Evolutionary conservation across 2,888 invertebrate species (phyloP).

Genomic region (Neoascia interrupta): DNA sequence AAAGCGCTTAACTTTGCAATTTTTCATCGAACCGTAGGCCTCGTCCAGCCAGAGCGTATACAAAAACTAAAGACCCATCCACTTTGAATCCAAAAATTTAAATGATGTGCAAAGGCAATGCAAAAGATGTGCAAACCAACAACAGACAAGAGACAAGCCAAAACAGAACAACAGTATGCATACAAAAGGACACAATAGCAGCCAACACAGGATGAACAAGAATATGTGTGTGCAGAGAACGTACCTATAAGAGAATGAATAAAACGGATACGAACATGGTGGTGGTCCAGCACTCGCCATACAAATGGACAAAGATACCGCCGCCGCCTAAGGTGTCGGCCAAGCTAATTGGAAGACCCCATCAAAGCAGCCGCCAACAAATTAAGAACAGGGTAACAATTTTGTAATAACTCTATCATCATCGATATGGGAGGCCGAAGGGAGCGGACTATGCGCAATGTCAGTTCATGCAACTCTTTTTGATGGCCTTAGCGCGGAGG

Average conservation of each 20-base stretch:
- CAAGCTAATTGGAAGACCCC: constrained; percentile 74
- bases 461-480: background rate
- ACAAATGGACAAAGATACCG: constrained; percentile 72
- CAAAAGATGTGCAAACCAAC: background rate
- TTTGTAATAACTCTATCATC: constrained; percentile 80
- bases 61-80: constrained; percentile 9
- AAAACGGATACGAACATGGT: constrained; percentile 51
- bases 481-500: constrained; percentile 23
- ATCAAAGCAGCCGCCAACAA: constrained; percentile 74
- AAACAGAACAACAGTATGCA: background rate
- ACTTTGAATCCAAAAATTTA: background rate
- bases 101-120: constrained; percentile 11
- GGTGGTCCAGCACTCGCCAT: constrained; percentile 65
- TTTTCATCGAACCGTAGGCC: constrained; percentile 26
- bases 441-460: constrained; percentile 37
- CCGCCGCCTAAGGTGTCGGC: constrained; percentile 74
- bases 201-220: background rate
- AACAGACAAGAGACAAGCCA: constrained; percentile 7
- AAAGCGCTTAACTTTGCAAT: constrained; percentile 24
- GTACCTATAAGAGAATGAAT: background rate
- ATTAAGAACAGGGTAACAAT: constrained; percentile 74
- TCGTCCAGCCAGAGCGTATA: too few species aligned
- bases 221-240: constrained; percentile 19
- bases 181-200: constrained; percentile 26
- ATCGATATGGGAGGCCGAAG: constrained; percentile 79